Percentiles rank a stretch among this genome's conserved stretches.
These are phyloP conservation scores for Eulacestoma nigropectus DNA, from an alignment of 2,113 vertebrate genomes.

Conservation along the genomic window DNA sequence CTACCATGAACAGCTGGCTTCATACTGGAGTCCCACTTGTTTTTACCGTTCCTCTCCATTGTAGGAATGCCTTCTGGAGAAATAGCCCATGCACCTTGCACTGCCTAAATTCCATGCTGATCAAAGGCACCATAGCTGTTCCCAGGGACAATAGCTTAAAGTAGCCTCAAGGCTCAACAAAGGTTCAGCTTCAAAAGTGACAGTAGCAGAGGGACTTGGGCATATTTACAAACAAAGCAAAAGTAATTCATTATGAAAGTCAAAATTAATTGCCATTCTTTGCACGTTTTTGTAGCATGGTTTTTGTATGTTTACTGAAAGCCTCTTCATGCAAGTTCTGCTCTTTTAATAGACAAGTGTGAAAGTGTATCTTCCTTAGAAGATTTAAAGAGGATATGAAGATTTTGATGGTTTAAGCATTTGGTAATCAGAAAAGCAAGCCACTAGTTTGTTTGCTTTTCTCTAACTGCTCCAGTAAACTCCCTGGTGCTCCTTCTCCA, in stretches of 20 bases:
- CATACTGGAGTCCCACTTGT: background rate
- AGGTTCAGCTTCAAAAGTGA: background rate
- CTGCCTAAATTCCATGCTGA: rapidly evolving
- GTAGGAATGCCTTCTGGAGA: background rate
- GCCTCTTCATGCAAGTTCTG: background rate
- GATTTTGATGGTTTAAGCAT: background rate
- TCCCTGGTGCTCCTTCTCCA: background rate
- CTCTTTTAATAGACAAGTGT: background rate
- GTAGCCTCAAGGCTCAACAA: background rate
- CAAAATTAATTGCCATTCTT: background rate
- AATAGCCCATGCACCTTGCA: background rate
- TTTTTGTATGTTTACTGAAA: background rate
- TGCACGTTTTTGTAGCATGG: background rate
- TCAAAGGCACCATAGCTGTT: background rate
- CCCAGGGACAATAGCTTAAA: background rate
- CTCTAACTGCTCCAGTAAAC: background rate
- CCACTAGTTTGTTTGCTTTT: background rate
- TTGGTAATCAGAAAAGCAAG: background rate
- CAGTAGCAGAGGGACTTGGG: background rate
- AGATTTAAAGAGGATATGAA: background rate
- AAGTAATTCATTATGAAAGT: background rate
- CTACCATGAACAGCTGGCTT: background rate
- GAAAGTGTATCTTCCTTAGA: background rate
- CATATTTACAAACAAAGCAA: background rate
- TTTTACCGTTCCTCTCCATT: background rate